These are phyloP conservation scores for Aromia moschata DNA, from an alignment of 2,888 invertebrate species.

Conservation along the genomic window DNA sequence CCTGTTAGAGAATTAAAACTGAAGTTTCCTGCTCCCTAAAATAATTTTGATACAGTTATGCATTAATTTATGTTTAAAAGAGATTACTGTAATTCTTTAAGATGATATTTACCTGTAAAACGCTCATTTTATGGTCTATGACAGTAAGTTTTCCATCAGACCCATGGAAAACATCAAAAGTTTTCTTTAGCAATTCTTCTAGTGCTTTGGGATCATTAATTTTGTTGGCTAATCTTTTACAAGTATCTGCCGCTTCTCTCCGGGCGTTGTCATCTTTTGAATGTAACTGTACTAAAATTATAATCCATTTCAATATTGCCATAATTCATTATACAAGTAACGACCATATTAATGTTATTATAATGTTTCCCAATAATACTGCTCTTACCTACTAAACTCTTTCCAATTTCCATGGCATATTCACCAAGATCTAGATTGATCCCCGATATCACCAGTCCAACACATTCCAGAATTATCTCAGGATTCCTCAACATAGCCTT, in stretches of 20 bases:
- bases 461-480: slow-evolving; percentile 85
- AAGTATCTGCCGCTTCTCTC: slow-evolving; percentile 76
- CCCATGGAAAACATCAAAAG: slow-evolving; percentile 86
- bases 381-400: slow-evolving; percentile 77
- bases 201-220: slow-evolving; percentile 75
- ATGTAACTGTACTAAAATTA: slow-evolving; percentile 75
- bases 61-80: neutral
- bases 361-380: too few species aligned
- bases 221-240: slow-evolving; percentile 75
- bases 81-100: neutral
- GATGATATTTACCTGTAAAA: slow-evolving; percentile 70
- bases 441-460: slow-evolving; percentile 78
- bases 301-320: too few species aligned
- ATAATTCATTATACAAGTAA: too few species aligned
- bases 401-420: slow-evolving; percentile 81
- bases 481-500: slow-evolving; percentile 94
- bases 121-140: slow-evolving; percentile 86
- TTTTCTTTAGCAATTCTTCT: slow-evolving; percentile 72
- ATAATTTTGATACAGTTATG: too few species aligned
- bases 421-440: slow-evolving; percentile 80
- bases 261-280: slow-evolving; percentile 85
- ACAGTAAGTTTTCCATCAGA: slow-evolving; percentile 91
- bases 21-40: slow-evolving; percentile 76
- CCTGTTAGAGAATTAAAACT: slow-evolving; percentile 74
- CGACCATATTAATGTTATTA: too few species aligned